These are phyloP conservation scores for Melospiza georgiana DNA, from an alignment of 2,113 vertebrate species.

Conservation along the genomic window DNA sequence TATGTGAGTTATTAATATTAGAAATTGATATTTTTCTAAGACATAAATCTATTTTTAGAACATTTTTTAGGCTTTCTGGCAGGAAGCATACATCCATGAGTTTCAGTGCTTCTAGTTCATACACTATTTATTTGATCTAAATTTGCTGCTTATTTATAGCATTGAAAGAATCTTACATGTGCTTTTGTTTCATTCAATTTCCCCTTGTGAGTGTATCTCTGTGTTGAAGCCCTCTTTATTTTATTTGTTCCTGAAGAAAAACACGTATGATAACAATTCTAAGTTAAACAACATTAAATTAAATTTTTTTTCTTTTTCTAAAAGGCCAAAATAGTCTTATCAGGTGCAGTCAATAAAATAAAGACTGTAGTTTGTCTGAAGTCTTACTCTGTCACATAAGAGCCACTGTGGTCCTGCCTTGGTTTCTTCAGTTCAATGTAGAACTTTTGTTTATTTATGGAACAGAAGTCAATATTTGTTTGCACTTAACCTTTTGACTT, in stretches of 20 bases:
- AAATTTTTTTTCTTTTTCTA: neutral
- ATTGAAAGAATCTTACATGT: neutral
- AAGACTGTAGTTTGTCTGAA: neutral
- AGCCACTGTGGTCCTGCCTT: neutral
- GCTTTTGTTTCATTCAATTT: neutral
- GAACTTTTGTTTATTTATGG: slow-evolving; percentile 45
- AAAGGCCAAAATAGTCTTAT: neutral
- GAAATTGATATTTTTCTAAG: neutral
- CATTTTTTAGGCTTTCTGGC: neutral
- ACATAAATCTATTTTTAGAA: neutral
- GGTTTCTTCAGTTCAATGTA: slow-evolving; percentile 18
- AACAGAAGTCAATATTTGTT: slow-evolving; percentile 55
- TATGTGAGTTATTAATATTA: neutral
- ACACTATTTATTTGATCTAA: neutral
- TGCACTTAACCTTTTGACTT: slow-evolving; percentile 22
- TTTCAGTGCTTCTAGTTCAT: neutral
- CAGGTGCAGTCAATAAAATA: neutral
- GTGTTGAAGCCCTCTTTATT: neutral
- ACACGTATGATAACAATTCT: neutral
- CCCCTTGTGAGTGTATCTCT: neutral
- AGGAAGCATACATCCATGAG: neutral
- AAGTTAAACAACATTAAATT: neutral
- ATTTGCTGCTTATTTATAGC: neutral
- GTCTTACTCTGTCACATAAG: neutral
- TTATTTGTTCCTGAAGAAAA: neutral